Evolutionary conservation across 2,797 vertebrate genomes (phyloP), one percentile per base, ranked within the genome.

Genomic region (Dipus sagitta): DNA sequence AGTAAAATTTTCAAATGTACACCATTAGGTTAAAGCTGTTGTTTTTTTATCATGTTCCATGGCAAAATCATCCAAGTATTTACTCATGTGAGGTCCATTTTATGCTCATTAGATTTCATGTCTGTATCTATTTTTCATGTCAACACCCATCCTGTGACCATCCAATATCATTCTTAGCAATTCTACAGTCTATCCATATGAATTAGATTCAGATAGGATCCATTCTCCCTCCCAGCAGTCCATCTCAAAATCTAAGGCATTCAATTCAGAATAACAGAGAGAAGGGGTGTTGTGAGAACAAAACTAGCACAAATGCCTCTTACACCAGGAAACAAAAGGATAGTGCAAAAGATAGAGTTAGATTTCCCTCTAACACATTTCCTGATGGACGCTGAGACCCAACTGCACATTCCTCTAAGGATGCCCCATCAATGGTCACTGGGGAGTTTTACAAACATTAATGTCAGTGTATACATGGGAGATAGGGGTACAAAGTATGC

Each of bases 101-200:
- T 11, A 67, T 86, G 32, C 32, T 88, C 3, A 82, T 15, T 76
- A 54, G 54, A 90, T 2, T 26, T 92, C 17, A 65, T 12, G 58
- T 65, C 70, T 54, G 67, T 67, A 62, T 54, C 10, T 67, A 0
- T 83, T 80, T 81, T 6, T 89, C 18, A 84, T 28, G 34, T 86
- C 21, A 78, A 18, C 24, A 15, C 65, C 12, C 2, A 80, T 17
- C 6, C 5, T 75, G 38, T 62, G 58, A 78, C 83, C 68, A n/a
- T 88, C 15, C 67, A 71, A 10, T 82, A 67, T 80, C 58, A 76
- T 71, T 77, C 74, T 26, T 78, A 82, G 84, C 65, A 92, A 88
- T 64, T n/a, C 42, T 58, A 58, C 15, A 74, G 17, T 30, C 7
- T 58, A 24, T 28, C 67, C 91, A 11, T 21, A 82, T 60, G 28